Evolutionary conservation across 2,888 invertebrate genomes (phyloP).

Genomic region (Coleophora flavipennella): DNA sequence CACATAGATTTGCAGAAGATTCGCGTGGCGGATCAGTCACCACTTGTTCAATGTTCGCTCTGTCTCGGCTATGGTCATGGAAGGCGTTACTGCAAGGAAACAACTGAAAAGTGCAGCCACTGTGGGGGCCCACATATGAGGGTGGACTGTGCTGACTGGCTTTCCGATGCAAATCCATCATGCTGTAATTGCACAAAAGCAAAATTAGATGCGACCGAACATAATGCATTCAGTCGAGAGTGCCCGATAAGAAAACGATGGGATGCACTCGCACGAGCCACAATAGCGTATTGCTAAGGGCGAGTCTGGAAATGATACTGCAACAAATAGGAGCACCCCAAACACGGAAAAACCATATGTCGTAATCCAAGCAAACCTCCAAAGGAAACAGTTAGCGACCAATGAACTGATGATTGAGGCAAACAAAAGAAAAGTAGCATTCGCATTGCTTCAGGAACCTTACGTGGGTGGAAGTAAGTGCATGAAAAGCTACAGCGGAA

Average conservation of each 20-base stretch:
- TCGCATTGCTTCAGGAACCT: too few relatives aligned
- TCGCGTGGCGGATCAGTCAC: slow-evolving; percentile 13
- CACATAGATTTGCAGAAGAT: slow-evolving; percentile 15
- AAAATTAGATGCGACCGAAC: neutral
- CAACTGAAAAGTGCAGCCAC: neutral
- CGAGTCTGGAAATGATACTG: neutral
- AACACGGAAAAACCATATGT: too few relatives aligned
- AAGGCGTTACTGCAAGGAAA: neutral
- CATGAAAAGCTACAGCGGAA: too few relatives aligned
- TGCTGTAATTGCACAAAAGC: slow-evolving; percentile 6
- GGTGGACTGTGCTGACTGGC: neutral
- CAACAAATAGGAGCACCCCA: slow-evolving; percentile 2
- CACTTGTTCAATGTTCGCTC: slow-evolving; percentile 11
- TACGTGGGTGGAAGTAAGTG: too few relatives aligned
- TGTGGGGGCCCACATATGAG: neutral
- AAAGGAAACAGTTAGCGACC: too few relatives aligned
- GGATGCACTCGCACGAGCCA: neutral
- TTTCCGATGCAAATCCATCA: neutral
- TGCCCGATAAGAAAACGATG: neutral
- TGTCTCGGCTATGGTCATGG: neutral
- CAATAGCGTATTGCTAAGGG: neutral
- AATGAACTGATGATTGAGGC: too few relatives aligned
- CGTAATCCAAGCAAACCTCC: too few relatives aligned
- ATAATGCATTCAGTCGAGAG: neutral
- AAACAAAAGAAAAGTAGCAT: too few relatives aligned